These are phyloP conservation scores for Dioctria rufipes DNA, from an alignment of 2,888 invertebrate genomes.

Conservation along the genomic window DNA sequence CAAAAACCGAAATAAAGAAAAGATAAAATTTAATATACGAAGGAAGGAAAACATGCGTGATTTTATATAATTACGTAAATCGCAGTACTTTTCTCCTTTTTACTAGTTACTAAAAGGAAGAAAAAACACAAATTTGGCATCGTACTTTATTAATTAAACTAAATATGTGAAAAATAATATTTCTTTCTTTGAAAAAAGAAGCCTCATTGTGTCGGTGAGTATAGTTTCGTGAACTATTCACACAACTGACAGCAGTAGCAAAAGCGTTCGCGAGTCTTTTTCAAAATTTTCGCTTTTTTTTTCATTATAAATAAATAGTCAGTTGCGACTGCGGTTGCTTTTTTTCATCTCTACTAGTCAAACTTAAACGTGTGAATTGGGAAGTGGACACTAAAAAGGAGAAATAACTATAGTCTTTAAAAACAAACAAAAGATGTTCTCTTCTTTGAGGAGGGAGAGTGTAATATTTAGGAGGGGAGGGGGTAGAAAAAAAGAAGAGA, in stretches of 20 bases:
- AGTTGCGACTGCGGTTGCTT: conserved; percentile 12
- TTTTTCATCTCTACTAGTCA: background rate
- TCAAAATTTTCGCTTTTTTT: conserved; percentile 17
- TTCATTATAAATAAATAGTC: conserved; percentile 26
- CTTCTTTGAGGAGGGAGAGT: too few relatives aligned
- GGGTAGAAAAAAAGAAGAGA: background rate
- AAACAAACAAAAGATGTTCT: too few relatives aligned
- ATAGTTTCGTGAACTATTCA: background rate
- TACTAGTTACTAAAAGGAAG: background rate
- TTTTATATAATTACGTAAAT: too few relatives aligned
- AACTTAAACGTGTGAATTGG: too few relatives aligned
- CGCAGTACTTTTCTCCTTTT: too few relatives aligned
- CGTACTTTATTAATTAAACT: conserved; percentile 22
- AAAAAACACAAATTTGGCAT: conserved; percentile 14
- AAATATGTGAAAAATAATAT: conserved; percentile 1
- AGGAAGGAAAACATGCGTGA: background rate
- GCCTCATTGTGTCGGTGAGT: conserved; percentile 42
- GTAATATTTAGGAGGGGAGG: too few relatives aligned
- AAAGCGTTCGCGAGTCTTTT: background rate
- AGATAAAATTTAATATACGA: background rate
- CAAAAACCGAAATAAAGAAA: conserved; percentile 22
- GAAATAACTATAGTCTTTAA: too few relatives aligned
- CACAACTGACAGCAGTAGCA: background rate
- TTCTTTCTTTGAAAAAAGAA: background rate
- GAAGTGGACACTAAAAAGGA: too few relatives aligned